Conservation (phyloP, 2,888 invertebrate species). For the Platycheirus rosarum region DNA sequence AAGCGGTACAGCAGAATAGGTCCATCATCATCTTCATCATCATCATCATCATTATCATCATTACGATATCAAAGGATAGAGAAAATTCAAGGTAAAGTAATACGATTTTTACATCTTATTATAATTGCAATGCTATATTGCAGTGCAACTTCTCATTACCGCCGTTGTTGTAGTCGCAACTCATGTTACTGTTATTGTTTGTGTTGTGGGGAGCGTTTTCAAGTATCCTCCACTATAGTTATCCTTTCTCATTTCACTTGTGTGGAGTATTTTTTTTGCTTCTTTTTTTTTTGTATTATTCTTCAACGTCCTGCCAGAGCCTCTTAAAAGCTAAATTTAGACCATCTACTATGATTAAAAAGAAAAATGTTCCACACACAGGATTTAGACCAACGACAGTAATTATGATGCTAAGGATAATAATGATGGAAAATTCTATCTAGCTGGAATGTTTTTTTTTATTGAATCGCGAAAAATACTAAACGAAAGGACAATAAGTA, state of each 20-base stretch:
- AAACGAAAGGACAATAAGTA: conserved; percentile 40
- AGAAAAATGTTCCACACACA: conserved; percentile 20
- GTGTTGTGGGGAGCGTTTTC: conserved; percentile 49
- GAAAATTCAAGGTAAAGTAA: conserved; percentile 74
- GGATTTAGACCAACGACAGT: conserved; percentile 27
- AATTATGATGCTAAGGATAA: conserved; percentile 33
- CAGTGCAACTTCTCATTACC: conserved; percentile 57
- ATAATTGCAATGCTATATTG: conserved; percentile 65
- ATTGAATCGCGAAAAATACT: conserved; percentile 45
- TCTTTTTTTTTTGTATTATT: conserved; percentile 4
- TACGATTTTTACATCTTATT: conserved; percentile 66
- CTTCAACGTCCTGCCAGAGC: conserved; percentile 34
- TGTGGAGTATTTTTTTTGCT: conserved; percentile 19
- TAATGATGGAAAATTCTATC: conserved; percentile 39
- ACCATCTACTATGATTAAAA: conserved; percentile 31
- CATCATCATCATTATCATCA: conserved; percentile 41
- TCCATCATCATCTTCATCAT: conserved; percentile 66
- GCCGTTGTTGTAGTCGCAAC: conserved; percentile 28
- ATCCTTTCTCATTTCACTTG: conserved; percentile 47
- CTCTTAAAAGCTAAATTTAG: conserved; percentile 30
- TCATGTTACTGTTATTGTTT: conserved; percentile 48
- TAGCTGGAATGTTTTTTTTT: conserved; percentile 46
- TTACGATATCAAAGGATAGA: conserved; percentile 70
- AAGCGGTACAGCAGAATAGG: conserved; percentile 69
- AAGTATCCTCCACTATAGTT: conserved; percentile 67